Conservation (phyloP, 2,888 invertebrate species). For the Brenthis daphne region DNA sequence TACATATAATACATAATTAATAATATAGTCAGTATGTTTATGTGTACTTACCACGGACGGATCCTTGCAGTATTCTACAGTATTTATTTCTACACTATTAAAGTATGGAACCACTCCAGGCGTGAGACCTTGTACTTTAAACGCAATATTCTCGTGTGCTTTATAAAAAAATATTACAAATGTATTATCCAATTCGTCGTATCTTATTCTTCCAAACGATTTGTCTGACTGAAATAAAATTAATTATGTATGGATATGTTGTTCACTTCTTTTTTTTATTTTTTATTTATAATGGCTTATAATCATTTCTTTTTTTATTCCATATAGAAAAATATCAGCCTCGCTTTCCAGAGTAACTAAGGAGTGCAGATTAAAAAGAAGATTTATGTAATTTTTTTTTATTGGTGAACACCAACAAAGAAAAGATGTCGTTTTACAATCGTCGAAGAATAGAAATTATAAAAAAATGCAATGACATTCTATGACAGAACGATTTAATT, state of each 20-base stretch:
- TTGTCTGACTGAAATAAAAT: conserved; percentile 6
- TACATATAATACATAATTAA: background rate
- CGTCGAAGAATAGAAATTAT: too few species aligned
- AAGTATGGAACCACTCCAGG: conserved; percentile 47
- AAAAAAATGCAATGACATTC: too few species aligned
- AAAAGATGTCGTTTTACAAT: too few species aligned
- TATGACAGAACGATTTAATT: too few species aligned
- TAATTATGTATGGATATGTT: background rate
- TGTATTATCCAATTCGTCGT: background rate
- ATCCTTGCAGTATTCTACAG: conserved; percentile 45
- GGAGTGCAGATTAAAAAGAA: too few species aligned
- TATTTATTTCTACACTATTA: conserved; percentile 43
- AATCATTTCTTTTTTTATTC: too few species aligned
- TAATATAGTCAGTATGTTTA: background rate
- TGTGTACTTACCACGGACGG: conserved; percentile 44
- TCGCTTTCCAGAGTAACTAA: background rate
- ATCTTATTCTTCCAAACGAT: conserved; percentile 8
- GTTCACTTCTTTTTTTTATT: too few species aligned
- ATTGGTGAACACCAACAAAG: too few species aligned
- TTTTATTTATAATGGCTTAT: too few species aligned
- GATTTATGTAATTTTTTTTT: too few species aligned
- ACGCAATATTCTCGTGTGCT: background rate
- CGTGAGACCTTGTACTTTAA: conserved; percentile 5
- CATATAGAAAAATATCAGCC: background rate
- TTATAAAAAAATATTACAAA: conserved; percentile 9